Conservation (phyloP, 2,797 vertebrate genomes). For the Eulemur albifrons region DNA sequence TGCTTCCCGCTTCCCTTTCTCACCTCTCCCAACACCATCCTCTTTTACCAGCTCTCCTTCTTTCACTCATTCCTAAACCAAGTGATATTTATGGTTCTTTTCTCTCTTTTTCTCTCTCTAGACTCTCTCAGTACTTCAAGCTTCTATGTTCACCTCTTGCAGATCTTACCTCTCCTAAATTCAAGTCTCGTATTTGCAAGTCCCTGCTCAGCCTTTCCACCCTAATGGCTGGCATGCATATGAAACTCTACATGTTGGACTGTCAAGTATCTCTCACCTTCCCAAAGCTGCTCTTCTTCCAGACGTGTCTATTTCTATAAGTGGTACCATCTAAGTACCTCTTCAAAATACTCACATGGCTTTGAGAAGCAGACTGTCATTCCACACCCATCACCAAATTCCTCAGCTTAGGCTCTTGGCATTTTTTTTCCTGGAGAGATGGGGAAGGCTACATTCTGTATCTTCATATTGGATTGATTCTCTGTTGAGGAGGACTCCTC, state of each 20-base stretch:
- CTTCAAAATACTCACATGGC: neutral
- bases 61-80: neutral
- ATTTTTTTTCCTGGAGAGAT: neutral
- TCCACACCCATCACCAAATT: neutral
- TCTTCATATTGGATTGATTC: neutral
- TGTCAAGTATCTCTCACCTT: neutral
- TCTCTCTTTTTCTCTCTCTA: neutral
- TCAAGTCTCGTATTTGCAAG: neutral
- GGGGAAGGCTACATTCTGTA: neutral
- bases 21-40: neutral
- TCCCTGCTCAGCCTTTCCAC: neutral
- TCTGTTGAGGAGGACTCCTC: neutral
- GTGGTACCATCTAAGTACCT: neutral
- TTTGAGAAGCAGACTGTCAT: neutral
- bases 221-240: neutral
- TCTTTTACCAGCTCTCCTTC: neutral
- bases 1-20: neutral
- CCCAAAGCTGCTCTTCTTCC: conserved; percentile 2
- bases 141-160: neutral
- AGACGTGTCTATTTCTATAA: neutral
- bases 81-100: neutral
- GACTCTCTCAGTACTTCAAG: neutral
- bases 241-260: neutral
- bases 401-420: neutral
- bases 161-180: neutral